Evolutionary conservation across 2,888 invertebrate species (phyloP), one percentile per base, ranked within the genome.

Genomic region (Osmoderma eremita): DNA sequence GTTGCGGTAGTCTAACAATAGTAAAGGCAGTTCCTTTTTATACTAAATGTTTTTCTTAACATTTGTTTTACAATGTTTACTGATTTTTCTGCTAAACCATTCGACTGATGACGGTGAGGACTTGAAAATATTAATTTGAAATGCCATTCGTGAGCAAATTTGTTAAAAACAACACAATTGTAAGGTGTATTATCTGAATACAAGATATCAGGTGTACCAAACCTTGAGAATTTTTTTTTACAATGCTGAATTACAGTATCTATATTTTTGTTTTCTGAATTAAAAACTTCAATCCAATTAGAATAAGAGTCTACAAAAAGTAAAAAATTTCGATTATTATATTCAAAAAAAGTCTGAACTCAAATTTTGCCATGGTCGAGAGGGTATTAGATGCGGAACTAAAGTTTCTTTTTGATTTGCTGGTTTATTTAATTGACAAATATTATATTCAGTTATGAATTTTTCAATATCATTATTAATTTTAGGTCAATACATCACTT

Each of bases 371-470:
- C 48, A 48, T 17, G 48, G 48, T 48, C 18, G 4, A 48, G 8
- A 15, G 1, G 48, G 48, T 15, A 48, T 17, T 5, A 4, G 15
- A 48, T 48, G 48, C 3, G 48, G 3, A 4, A 17, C 10, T 15
- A 48, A 10, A 15, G 48, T 15, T 48, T 48, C 18, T 17, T 48
- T 48, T 48, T 48, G 8, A 48, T 48, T 48, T 15, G 48, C 48
- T 17, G 48, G 48, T 17, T 48, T 48, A 69, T 63, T 36, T 63
- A n/a, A 24, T 66, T 65, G 41, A 22, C 24, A 50, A 45, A 48
- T 17, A 62, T 41, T 10, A 41, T 10, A 41, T 41, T 41, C 41
- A 41, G 3, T 41, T 41, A 41, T 10, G 8, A 41, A 41, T 5
- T 13, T 41, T 41, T 41, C 41, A 5, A 41, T 41, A 41, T 41